Conservation (phyloP, 2,797 vertebrate genomes). For the Melanitta fusca region DNA sequence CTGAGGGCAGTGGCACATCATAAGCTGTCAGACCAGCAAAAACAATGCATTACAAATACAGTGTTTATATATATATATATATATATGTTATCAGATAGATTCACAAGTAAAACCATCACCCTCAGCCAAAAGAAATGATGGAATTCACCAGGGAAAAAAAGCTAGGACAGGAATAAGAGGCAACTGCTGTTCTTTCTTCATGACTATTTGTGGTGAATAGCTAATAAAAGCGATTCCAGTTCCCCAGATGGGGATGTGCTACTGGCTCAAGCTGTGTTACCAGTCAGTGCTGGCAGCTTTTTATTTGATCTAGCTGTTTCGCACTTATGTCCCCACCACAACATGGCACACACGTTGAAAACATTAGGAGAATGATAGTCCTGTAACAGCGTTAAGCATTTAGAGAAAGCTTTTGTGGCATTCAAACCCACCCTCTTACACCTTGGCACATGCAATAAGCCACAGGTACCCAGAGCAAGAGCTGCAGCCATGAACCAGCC, state of each 20-base stretch:
- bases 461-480: not conserved
- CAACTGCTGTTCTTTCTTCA: not conserved
- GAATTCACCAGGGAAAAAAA: not conserved
- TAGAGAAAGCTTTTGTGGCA: not conserved
- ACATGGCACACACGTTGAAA: rapidly evolving
- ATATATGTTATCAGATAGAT: not conserved
- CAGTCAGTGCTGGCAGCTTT: not conserved
- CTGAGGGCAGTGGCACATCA: rapidly evolving
- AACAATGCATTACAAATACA: rapidly evolving
- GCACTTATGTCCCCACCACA: rapidly evolving
- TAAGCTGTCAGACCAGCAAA: not conserved
- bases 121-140: not conserved
- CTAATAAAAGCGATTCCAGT: not conserved
- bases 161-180: not conserved
- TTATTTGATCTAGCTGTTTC: not conserved
- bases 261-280: not conserved
- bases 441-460: rapidly evolving
- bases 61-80: not conserved
- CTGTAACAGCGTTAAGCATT: rapidly evolving
- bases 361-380: not conserved
- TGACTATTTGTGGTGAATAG: not conserved
- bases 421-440: no score
- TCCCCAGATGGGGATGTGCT: not conserved
- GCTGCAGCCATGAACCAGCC: not conserved
- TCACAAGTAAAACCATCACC: not conserved